These are phyloP conservation scores for Autographa pulchrina DNA, from an alignment of 2,888 invertebrate species.

Conservation along the genomic window DNA sequence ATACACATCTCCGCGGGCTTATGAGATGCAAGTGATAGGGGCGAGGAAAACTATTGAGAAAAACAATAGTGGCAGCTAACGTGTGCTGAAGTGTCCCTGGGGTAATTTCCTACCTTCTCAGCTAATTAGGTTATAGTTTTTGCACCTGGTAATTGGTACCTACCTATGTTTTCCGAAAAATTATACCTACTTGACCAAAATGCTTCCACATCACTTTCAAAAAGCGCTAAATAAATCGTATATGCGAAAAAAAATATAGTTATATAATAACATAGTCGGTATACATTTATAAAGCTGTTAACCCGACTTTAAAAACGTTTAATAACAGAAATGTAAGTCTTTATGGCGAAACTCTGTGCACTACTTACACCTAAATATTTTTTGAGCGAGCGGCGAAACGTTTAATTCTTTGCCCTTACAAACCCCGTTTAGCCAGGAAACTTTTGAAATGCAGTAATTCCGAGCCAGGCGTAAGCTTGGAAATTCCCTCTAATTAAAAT, in stretches of 20 bases:
- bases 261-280: background rate
- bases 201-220: no score
- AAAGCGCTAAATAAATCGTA: no score
- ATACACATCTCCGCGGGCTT: constrained; percentile 30
- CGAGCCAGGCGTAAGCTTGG: constrained; percentile 43
- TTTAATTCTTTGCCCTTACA: constrained; percentile 39
- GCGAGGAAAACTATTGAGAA: constrained; percentile 63
- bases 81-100: constrained; percentile 31
- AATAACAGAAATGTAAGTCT: background rate
- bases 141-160: no score
- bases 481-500: constrained; percentile 64
- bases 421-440: constrained; percentile 39
- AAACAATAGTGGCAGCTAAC: constrained; percentile 53
- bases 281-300: constrained; percentile 1
- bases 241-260: no score
- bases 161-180: background rate
- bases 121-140: no score
- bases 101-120: background rate
- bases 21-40: constrained; percentile 46
- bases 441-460: constrained; percentile 55
- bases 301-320: background rate
- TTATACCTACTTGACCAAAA: no score
- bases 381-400: constrained; percentile 16
- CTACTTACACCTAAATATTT: constrained; percentile 21
- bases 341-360: constrained; percentile 18